A percentile compares a stretch with the other conserved stretches of the same genome.
phyloP scores from a whole-genome alignment of 2,113 vertebrate genomes.

The Periophthalmodon schlosseri region DNA sequence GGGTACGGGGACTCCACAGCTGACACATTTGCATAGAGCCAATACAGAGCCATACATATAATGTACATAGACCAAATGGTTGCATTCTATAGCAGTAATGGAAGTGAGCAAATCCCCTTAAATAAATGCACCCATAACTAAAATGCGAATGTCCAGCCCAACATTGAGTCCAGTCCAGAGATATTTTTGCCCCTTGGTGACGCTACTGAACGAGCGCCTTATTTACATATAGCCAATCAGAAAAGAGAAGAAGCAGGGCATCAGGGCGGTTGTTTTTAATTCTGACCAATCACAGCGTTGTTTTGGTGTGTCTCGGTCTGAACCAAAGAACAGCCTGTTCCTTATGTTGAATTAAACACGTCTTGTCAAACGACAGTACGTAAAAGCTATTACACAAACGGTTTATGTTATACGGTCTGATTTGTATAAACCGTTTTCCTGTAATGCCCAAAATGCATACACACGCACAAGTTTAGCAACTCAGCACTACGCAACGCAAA shows the following conservation, averaged over 20 bases:
- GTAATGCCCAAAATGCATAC: background rate
- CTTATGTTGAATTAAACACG: slow-evolving; percentile 4
- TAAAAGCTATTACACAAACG: background rate
- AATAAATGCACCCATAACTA: background rate
- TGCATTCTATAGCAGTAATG: background rate
- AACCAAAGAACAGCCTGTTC: slow-evolving; percentile 48
- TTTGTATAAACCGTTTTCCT: background rate
- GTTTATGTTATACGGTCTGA: background rate
- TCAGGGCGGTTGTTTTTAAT: fast-evolving
- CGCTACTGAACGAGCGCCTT: background rate
- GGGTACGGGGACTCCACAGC: slow-evolving; percentile 11
- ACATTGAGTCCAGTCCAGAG: too few relatives aligned
- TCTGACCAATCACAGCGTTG: slow-evolving; percentile 65
- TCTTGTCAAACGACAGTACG: background rate
- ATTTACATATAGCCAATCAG: slow-evolving; percentile 63
- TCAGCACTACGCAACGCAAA: slow-evolving; percentile 12
- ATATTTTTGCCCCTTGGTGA: slow-evolving; percentile 31
- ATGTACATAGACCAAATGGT: background rate
- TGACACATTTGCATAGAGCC: slow-evolving; percentile 17
- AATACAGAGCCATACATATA: too few relatives aligned
- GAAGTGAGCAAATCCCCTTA: background rate
- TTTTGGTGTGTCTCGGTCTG: slow-evolving; percentile 58
- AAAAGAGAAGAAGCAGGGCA: slow-evolving; percentile 20
- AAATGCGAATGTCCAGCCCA: background rate
- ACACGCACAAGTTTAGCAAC: slow-evolving; percentile 17